A percentile compares a stretch with the other conserved stretches of the same genome.
Conservation (phyloP, 2,888 invertebrate species). For the Chloromyia formosa region DNA sequence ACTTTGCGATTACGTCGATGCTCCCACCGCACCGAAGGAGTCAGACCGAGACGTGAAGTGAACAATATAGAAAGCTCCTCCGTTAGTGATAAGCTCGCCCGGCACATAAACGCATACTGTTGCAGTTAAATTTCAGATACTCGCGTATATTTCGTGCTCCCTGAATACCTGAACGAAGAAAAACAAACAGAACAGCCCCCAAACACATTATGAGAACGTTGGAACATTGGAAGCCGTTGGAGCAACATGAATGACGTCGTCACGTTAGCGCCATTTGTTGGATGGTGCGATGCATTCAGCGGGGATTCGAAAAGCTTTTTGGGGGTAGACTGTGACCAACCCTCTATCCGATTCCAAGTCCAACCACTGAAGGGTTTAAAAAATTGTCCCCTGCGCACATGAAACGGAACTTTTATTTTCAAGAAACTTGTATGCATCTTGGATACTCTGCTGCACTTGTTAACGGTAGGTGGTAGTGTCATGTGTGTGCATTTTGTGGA, state of each 20-base stretch:
- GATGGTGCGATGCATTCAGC: neutral
- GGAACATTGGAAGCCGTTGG: constrained; percentile 24
- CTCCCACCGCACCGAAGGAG: neutral
- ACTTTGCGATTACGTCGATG: constrained; percentile 8
- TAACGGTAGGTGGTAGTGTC: constrained; percentile 19
- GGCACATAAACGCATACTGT: constrained; percentile 22
- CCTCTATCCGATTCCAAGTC: neutral
- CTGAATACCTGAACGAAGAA: neutral
- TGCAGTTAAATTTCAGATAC: neutral
- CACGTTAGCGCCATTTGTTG: neutral
- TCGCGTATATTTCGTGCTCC: neutral
- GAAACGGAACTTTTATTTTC: neutral
- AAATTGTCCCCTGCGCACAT: constrained; percentile 1
- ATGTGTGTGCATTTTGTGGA: constrained; percentile 28
- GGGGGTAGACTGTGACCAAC: neutral
- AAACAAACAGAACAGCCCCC: neutral
- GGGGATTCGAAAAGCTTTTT: neutral
- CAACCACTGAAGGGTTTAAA: neutral
- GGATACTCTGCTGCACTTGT: constrained; percentile 16
- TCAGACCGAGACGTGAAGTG: neutral
- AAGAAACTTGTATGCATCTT: constrained; percentile 9
- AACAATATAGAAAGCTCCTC: constrained; percentile 30
- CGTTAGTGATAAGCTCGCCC: neutral
- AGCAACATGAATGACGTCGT: constrained; percentile 25
- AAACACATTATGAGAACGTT: neutral